Evolutionary conservation across 2,113 vertebrate species (phyloP).

Genomic region (Scytalopus superciliaris): DNA sequence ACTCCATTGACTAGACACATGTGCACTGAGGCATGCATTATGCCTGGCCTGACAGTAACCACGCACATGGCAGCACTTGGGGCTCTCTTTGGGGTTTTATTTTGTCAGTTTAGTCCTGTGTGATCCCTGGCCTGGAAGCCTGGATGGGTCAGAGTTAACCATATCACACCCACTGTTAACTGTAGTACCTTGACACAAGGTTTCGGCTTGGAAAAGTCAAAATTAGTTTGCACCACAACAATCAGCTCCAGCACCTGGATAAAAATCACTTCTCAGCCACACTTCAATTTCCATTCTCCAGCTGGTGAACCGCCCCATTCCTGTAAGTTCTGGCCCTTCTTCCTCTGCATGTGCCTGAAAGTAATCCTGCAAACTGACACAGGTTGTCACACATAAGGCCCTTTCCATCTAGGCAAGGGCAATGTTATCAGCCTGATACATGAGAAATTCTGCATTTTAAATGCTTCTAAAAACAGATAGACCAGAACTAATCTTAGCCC

Average conservation of each 20-base stretch:
- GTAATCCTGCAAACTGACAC: neutral
- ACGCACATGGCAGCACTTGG: rapidly evolving
- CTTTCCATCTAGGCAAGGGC: neutral
- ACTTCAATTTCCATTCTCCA: neutral
- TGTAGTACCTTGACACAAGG: rapidly evolving
- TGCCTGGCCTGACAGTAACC: neutral
- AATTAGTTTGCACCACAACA: neutral
- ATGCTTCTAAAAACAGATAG: constrained; percentile 35
- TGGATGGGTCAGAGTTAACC: neutral
- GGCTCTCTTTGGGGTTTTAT: neutral
- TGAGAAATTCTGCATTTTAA: constrained; percentile 30
- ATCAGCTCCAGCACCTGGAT: neutral
- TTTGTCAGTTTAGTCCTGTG: neutral
- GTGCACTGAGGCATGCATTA: rapidly evolving
- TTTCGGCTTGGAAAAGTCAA: neutral
- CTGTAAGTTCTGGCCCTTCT: neutral
- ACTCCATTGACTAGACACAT: neutral
- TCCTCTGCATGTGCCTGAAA: neutral
- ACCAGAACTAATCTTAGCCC: constrained; percentile 30
- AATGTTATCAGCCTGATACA: neutral
- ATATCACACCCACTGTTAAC: neutral
- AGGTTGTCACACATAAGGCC: neutral
- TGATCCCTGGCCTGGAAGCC: neutral
- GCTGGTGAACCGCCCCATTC: neutral
- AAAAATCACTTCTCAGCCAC: neutral